A percentile compares a stretch with the other conserved stretches of the same genome.
These are phyloP conservation scores for Hapalemur alaotrensis DNA, from an alignment of 2,797 vertebrate genomes.

Conservation along the genomic window DNA sequence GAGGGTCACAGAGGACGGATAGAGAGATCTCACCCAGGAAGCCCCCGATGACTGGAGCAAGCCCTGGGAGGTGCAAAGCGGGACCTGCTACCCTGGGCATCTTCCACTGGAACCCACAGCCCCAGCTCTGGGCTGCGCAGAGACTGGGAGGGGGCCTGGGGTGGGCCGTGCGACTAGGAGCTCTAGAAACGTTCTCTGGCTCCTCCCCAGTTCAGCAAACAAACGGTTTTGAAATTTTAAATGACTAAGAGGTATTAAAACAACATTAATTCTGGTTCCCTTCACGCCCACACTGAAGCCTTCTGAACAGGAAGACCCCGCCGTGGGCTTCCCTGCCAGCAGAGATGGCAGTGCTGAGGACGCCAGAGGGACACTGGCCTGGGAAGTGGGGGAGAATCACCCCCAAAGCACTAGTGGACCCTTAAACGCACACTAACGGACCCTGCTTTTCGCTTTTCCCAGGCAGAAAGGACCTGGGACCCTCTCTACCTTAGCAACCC, in stretches of 20 bases:
- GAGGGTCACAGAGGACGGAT: not conserved
- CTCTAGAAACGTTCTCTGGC: not conserved
- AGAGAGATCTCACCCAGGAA: not conserved
- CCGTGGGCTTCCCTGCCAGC: not conserved
- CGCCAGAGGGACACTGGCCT: not conserved
- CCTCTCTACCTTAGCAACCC: not conserved
- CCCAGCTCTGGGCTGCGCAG: not conserved
- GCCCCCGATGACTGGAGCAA: not conserved
- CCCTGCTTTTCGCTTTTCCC: not conserved
- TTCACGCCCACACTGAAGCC: not conserved
- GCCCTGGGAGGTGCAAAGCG: not conserved
- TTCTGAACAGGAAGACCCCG: not conserved
- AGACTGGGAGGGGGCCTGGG: not conserved
- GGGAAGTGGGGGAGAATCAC: not conserved
- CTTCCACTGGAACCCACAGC: not conserved
- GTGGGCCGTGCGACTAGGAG: not conserved
- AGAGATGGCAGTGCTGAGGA: not conserved
- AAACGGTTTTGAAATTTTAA: constrained; percentile 48
- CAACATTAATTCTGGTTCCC: not conserved
- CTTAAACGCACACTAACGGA: not conserved
- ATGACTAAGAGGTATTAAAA: constrained; percentile 31
- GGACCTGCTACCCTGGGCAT: not conserved
- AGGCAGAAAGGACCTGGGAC: not conserved
- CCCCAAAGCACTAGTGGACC: not conserved
- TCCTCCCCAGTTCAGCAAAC: constrained; percentile 33